Base-by-base conservation (phyloP, 2,797 vertebrate genomes). In the Basileuterus tristriatus region DNA sequence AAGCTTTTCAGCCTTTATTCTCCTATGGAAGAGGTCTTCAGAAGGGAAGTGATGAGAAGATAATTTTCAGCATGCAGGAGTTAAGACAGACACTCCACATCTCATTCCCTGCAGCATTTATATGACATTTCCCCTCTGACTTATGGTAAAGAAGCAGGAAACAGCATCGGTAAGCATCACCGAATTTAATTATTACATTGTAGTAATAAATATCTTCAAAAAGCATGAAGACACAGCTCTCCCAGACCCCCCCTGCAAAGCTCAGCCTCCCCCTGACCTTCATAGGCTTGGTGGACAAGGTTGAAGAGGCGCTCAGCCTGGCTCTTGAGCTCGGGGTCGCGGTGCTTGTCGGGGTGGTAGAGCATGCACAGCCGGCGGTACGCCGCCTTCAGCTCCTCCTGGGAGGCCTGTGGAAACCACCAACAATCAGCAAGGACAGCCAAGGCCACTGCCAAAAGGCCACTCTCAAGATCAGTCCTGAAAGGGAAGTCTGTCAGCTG, bases 261-360 rank as follows among this genome's bases (percentile, higher is more conserved):
- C 77, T 47, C 24, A 58, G 72, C 32, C 89, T 89, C 52, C 36
- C 77, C 59, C 98, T 97, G 95, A 99, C 99, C 99, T 99, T 99
- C 99, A 97, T 99, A 99, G 7, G 99, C 99, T 97, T 99, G 98
- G 89, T 99, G 99, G 30, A 99, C 99, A 7, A 99, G 98, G 98
- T 99, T 99, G 97, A 99, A 99, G 49, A 99, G 99, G n/a, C 98
- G 98, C 49, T 99, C 99, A 0, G 99, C 99, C 82, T 99, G 99
- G 0, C 59, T 96, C 91, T 99, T 99, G 81, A 99, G 98, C 94
- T 99, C 99, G 1, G 99, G 99, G 97, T 99, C 99, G 63, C 99
- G 96, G 98, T 99, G 99, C 98, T 99, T 99, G 98, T 99, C 99
- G 4, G 99, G 99, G 83, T 99, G 99, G 98, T 99, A 99, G 4